Evolutionary conservation across 2,888 invertebrate genomes (phyloP).

Genomic region (Melanostoma scalare): DNA sequence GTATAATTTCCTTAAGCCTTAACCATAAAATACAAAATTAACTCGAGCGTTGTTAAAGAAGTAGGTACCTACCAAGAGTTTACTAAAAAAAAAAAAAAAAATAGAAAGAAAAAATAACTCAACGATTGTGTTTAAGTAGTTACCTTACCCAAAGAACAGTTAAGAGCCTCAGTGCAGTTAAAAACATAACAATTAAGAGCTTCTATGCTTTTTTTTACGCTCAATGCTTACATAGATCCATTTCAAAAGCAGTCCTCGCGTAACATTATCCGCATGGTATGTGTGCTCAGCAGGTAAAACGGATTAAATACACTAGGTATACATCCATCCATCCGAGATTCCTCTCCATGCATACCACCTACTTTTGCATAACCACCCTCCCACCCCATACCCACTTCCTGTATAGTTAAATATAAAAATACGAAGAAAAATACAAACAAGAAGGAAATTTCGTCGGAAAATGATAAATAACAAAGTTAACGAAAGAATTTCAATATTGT

Average conservation of each 20-base stretch:
- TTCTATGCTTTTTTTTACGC: constrained; percentile 39
- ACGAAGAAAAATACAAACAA: neutral
- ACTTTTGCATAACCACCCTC: neutral
- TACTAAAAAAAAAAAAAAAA: neutral
- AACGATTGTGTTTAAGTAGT: constrained; percentile 32
- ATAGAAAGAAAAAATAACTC: neutral
- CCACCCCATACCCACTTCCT: neutral
- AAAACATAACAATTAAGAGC: constrained; percentile 43
- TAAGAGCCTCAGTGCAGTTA: constrained; percentile 38
- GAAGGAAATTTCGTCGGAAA: constrained; percentile 53
- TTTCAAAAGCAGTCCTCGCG: constrained; percentile 37
- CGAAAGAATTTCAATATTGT: constrained; percentile 70
- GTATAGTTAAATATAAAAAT: neutral
- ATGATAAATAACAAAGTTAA: constrained; percentile 69
- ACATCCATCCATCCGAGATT: constrained; percentile 33
- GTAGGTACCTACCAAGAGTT: constrained; percentile 6
- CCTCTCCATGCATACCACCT: constrained; percentile 13
- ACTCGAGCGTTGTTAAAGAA: constrained; percentile 17
- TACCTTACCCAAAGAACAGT: constrained; percentile 26
- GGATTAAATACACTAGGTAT: constrained; percentile 45
- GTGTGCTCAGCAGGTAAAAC: constrained; percentile 39
- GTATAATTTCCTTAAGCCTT: constrained; percentile 32
- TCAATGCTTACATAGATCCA: constrained; percentile 35
- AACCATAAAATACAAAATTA: constrained; percentile 40
- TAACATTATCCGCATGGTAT: constrained; percentile 51